Conservation (phyloP, 2,797 vertebrate genomes). For the Podarcis lilfordi region DNA sequence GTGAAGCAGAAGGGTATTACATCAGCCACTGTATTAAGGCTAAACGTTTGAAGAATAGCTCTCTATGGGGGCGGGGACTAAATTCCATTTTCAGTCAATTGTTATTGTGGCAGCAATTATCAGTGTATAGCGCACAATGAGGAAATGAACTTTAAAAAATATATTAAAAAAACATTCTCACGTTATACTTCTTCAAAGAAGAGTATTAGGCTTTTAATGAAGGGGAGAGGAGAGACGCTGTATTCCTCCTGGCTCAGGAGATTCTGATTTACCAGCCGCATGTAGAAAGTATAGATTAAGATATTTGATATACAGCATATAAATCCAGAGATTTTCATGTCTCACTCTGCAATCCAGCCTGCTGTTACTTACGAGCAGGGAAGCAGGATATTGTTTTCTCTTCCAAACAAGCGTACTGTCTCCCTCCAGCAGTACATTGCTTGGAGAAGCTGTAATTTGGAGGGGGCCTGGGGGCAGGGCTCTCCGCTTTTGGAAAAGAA, state of each 20-base stretch:
- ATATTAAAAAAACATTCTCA: not conserved
- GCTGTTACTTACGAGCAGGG: not conserved
- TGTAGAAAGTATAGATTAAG: conserved; percentile 1
- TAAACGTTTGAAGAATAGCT: conserved; percentile 12
- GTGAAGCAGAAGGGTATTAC: conserved; percentile 48
- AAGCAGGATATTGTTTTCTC: not conserved
- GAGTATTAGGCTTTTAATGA: not conserved
- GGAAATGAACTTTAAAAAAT: not conserved
- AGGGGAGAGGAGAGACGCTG: not conserved
- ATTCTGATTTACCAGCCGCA: not conserved
- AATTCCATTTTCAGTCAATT: not conserved
- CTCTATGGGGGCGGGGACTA: conserved; percentile 17
- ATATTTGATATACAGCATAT: not conserved
- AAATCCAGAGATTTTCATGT: not conserved
- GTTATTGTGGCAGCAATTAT: conserved; percentile 22
- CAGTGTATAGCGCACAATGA: not conserved
- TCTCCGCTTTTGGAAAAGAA: not conserved
- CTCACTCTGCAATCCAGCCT: not conserved
- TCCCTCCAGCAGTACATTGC: not conserved
- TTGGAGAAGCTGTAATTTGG: not conserved
- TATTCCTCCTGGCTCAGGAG: not conserved
- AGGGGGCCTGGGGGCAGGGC: not conserved
- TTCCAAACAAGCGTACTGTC: not conserved
- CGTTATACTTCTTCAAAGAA: not conserved
- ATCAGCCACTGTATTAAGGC: not conserved